A percentile compares a stretch with the other conserved stretches of the same genome.
Evolutionary conservation across 2,888 invertebrate genomes (phyloP).

Genomic region (Catocala nupta): DNA sequence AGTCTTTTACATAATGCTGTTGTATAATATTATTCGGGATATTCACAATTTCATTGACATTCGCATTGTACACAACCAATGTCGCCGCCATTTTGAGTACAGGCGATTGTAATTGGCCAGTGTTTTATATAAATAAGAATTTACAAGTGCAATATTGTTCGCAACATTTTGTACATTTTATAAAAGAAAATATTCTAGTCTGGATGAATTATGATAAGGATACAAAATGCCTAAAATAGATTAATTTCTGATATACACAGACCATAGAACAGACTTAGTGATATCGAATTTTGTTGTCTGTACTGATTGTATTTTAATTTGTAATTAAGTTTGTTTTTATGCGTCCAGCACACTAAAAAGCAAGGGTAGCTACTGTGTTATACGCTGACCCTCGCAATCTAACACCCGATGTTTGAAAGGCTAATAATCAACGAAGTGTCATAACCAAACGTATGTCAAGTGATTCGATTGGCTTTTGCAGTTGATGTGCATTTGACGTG

Average conservation of each 20-base stretch:
- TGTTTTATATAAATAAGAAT: conserved; percentile 17
- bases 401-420: no score
- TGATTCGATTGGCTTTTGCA: no score
- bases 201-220: conserved; percentile 4
- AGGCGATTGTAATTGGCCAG: not conserved
- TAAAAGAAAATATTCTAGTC: conserved; percentile 39
- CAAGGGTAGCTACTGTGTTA: no score
- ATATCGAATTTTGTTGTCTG: not conserved
- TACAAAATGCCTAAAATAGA: not conserved
- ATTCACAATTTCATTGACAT: no score
- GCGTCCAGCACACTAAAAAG: not conserved
- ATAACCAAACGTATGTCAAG: no score
- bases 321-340: not conserved
- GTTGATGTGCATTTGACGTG: no score
- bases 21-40: no score
- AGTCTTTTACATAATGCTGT: no score
- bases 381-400: no score
- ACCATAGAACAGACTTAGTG: not conserved
- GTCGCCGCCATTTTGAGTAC: no score
- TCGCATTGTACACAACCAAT: no score
- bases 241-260: not conserved
- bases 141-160: conserved; percentile 37
- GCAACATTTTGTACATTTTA: conserved; percentile 34
- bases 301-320: not conserved
- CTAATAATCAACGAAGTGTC: no score